These are phyloP conservation scores for Drosophila littoralis DNA, from an alignment of 1,140 invertebrate genomes.

Conservation along the genomic window DNA sequence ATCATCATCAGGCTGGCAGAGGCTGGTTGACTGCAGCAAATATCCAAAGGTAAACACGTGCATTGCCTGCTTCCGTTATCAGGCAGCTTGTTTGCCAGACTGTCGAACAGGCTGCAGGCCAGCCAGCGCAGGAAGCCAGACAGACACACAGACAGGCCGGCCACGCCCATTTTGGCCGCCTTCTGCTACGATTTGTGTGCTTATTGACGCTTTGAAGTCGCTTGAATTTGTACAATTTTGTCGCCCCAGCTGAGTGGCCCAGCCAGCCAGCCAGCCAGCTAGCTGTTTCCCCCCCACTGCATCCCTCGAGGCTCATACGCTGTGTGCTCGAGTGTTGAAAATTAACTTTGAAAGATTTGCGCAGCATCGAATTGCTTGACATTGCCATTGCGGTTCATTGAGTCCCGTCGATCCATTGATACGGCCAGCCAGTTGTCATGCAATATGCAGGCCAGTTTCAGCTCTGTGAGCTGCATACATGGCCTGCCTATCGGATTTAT, in stretches of 20 bases:
- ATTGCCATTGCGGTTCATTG: conserved; percentile 74
- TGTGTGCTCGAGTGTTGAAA: conserved; percentile 68
- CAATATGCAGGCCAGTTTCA: conserved; percentile 3
- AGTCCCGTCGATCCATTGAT: conserved; percentile 15
- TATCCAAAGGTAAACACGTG: conserved; percentile 80
- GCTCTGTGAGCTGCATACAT: conserved; percentile 43
- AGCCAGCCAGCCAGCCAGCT: conserved; percentile 17
- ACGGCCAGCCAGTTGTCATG: conserved; percentile 16
- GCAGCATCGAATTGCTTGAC: conserved; percentile 71
- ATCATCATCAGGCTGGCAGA: conserved; percentile 36
- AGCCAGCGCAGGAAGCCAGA: conserved; percentile 24
- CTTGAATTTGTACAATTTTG: conserved; percentile 76
- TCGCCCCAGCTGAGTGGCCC: conserved; percentile 52
- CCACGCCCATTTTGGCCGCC: conserved; percentile 44
- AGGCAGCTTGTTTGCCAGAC: conserved; percentile 77
- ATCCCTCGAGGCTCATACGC: background rate
- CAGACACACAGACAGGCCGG: background rate
- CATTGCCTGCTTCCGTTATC: conserved; percentile 80
- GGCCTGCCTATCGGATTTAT: conserved; percentile 64
- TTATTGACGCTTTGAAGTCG: conserved; percentile 79
- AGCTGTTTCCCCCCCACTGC: background rate
- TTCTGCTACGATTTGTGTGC: conserved; percentile 67
- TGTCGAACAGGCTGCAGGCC: conserved; percentile 19
- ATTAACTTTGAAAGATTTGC: conserved; percentile 80
- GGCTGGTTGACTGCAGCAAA: conserved; percentile 49